These are phyloP conservation scores for Vandiemenella viatica DNA, from an alignment of 2,888 invertebrate genomes.

Conservation along the genomic window DNA sequence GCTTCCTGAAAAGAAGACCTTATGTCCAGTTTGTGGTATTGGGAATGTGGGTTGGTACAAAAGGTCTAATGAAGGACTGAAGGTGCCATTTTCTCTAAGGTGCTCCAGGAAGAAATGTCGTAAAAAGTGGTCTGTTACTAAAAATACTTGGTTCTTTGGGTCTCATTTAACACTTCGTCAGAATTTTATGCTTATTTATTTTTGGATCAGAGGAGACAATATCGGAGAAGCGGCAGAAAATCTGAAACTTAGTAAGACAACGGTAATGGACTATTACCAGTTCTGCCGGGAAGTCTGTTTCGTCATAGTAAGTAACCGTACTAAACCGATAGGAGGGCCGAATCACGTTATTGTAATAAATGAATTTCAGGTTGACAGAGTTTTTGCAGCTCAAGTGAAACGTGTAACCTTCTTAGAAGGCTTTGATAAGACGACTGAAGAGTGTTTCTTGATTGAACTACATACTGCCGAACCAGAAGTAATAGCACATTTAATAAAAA, in stretches of 20 bases:
- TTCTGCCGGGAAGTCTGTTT: conserved; percentile 12
- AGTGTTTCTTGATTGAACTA: conserved; percentile 12
- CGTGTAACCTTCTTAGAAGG: conserved; percentile 8
- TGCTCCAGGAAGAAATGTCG: conserved; percentile 11
- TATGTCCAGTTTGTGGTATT: conserved; percentile 8
- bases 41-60: conserved; percentile 12
- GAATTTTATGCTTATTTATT: conserved; percentile 10
- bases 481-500: conserved; percentile 4
- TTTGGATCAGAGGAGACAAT: conserved; percentile 11
- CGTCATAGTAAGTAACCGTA: conserved; percentile 9
- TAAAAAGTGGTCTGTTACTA: conserved; percentile 12
- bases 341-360: conserved; percentile 4
- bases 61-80: conserved; percentile 11
- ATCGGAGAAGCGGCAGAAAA: conserved; percentile 7
- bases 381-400: conserved; percentile 5
- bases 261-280: conserved; percentile 12
- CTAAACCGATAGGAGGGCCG: conserved; percentile 11
- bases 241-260: conserved; percentile 9
- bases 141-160: conserved; percentile 12
- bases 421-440: conserved; percentile 4
- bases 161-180: conserved; percentile 11
- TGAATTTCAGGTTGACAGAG: conserved; percentile 10
- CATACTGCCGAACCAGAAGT: conserved; percentile 5
- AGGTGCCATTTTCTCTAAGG: conserved; percentile 10
- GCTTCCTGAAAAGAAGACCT: conserved; percentile 6